phyloP scores from a whole-genome alignment of 2,888 invertebrate species.

The Scaptomyza tumidula region DNA sequence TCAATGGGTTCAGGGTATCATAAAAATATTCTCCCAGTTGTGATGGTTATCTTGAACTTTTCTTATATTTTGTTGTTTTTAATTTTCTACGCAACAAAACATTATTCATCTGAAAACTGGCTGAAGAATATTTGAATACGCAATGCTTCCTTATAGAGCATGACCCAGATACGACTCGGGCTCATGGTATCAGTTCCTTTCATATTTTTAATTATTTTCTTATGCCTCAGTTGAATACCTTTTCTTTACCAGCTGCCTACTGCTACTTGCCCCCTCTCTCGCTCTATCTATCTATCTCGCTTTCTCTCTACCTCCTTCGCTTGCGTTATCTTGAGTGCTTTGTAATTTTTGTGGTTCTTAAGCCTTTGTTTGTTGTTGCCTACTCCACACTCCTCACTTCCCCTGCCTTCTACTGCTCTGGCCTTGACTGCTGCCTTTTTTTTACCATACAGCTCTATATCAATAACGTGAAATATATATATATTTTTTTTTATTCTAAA shows the following conservation, averaged over 20 bases:
- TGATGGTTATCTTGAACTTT: background rate
- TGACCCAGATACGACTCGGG: slow-evolving; percentile 17
- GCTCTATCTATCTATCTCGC: background rate
- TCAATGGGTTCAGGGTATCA: no score
- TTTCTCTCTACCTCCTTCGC: background rate
- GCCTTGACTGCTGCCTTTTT: slow-evolving; percentile 11
- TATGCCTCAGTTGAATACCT: slow-evolving; percentile 64
- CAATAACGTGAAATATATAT: slow-evolving; percentile 66
- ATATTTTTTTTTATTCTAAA: slow-evolving; percentile 1
- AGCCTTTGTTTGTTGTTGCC: slow-evolving; percentile 53
- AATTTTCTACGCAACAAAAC: no score
- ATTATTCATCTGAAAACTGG: background rate
- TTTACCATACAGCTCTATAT: slow-evolving; percentile 46
- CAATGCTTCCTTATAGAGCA: slow-evolving; percentile 12
- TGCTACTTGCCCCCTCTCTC: slow-evolving; percentile 1
- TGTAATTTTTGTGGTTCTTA: slow-evolving; percentile 74
- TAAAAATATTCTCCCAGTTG: no score
- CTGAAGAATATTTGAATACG: slow-evolving; percentile 18
- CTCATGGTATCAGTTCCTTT: slow-evolving; percentile 40
- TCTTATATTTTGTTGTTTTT: background rate
- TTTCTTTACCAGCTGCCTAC: slow-evolving; percentile 21
- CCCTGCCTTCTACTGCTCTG: background rate
- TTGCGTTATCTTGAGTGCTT: slow-evolving; percentile 53
- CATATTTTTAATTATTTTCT: slow-evolving; percentile 72
- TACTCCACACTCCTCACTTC: background rate